Percentiles rank a stretch among this genome's conserved stretches.
phyloP scores from a whole-genome alignment of 2,113 vertebrate species.

The Zosterops borbonicus region DNA sequence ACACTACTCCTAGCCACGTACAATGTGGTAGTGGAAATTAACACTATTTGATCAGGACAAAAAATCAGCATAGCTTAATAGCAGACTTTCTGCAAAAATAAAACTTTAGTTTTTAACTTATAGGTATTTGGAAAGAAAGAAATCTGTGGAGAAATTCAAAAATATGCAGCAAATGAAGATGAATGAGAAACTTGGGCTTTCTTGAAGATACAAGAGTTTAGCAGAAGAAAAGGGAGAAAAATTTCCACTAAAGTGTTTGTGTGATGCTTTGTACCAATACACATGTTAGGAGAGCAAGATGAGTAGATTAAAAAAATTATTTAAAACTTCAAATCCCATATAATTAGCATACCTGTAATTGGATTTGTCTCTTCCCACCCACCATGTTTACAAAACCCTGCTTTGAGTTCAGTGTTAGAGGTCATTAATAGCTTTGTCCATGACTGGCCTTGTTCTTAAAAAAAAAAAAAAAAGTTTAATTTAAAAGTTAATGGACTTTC shows the following conservation, averaged over 20 bases:
- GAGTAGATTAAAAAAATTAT: background rate
- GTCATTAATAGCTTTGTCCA: background rate
- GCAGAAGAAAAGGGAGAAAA: background rate
- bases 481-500: background rate
- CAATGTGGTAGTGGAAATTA: conserved; percentile 34
- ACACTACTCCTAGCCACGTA: background rate
- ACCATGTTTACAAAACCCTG: background rate
- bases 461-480: background rate
- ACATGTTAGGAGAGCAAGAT: background rate
- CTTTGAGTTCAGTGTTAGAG: background rate
- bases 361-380: background rate
- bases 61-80: conserved; percentile 20
- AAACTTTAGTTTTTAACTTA: conserved; percentile 25
- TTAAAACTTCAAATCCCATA: background rate
- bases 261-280: background rate
- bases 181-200: background rate
- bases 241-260: background rate
- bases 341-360: background rate
- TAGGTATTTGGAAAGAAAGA: background rate
- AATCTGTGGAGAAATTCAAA: background rate
- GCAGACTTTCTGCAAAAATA: conserved; percentile 28
- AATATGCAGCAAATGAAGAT: background rate
- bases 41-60: background rate
- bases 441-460: background rate
- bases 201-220: background rate